These are phyloP conservation scores for Aricia agestis DNA, from an alignment of 1,140 invertebrate genomes.

Conservation along the genomic window DNA sequence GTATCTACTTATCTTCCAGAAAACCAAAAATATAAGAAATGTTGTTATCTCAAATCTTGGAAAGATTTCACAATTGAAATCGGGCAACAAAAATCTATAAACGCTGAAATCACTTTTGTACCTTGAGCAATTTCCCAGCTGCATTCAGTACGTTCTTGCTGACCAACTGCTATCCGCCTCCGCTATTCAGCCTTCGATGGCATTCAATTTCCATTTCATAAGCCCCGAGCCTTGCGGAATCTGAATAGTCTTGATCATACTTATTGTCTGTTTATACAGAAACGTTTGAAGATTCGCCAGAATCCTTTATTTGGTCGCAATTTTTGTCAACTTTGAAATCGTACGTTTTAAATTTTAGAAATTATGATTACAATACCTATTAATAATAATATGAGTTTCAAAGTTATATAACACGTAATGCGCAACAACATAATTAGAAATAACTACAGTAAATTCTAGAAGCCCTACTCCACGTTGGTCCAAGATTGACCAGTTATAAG, in stretches of 20 bases:
- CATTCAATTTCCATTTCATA: conserved; percentile 16
- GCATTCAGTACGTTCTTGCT: conserved; percentile 10
- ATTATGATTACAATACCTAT: too few relatives aligned
- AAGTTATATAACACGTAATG: too few relatives aligned
- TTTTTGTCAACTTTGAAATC: neutral
- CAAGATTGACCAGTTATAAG: too few relatives aligned
- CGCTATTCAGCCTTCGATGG: conserved; percentile 6
- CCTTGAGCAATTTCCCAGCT: conserved; percentile 1
- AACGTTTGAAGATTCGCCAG: neutral
- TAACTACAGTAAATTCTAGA: too few relatives aligned
- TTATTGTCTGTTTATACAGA: conserved; percentile 15
- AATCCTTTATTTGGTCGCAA: neutral
- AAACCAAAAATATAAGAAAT: too few relatives aligned
- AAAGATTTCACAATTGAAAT: neutral
- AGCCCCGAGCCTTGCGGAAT: conserved; percentile 6
- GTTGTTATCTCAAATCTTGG: too few relatives aligned
- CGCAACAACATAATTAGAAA: too few relatives aligned
- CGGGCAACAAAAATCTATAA: neutral
- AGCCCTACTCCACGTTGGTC: too few relatives aligned
- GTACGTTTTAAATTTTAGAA: neutral
- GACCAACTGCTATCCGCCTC: neutral
- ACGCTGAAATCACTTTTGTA: conserved; percentile 1
- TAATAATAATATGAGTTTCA: too few relatives aligned
- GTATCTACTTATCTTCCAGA: too few relatives aligned
- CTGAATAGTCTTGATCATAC: conserved; percentile 14